Conservation (phyloP, 2,888 invertebrate genomes). For the Arctia plantaginis region DNA sequence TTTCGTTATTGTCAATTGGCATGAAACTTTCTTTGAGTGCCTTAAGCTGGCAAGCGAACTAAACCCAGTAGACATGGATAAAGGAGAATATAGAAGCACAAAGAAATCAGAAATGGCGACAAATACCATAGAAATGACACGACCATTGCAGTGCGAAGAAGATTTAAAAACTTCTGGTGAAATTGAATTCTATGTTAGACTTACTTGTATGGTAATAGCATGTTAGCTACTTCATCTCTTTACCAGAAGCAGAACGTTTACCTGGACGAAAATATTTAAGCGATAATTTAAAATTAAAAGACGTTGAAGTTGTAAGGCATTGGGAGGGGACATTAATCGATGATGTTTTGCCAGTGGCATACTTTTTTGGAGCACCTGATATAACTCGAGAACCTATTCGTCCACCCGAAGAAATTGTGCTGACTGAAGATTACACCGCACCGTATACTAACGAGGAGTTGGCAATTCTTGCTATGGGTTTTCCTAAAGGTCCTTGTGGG, state of each 20-base stretch:
- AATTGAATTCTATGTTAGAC: constrained; percentile 74
- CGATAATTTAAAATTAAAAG: constrained; percentile 78
- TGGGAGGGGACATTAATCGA: constrained; percentile 81
- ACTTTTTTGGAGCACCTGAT: constrained; percentile 79
- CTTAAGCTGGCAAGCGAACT: constrained; percentile 68
- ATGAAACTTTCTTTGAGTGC: constrained; percentile 74
- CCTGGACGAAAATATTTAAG: constrained; percentile 78
- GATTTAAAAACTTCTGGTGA: constrained; percentile 80
- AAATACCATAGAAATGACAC: constrained; percentile 73
- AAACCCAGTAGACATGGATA: constrained; percentile 77
- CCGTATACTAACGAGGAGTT: constrained; percentile 77
- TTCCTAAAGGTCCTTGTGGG: constrained; percentile 82
- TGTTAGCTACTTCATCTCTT: constrained; percentile 75
- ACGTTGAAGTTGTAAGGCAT: constrained; percentile 79
- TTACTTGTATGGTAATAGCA: constrained; percentile 75
- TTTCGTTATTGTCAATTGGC: constrained; percentile 75
- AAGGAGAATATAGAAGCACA: constrained; percentile 75
- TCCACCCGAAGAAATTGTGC: constrained; percentile 64
- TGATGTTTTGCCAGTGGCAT: constrained; percentile 75
- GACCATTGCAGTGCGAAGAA: constrained; percentile 78
- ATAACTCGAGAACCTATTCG: constrained; percentile 74
- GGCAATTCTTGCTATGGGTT: constrained; percentile 81
- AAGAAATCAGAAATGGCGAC: constrained; percentile 73
- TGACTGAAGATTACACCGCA: constrained; percentile 77
- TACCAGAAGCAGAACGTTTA: constrained; percentile 82